These are phyloP conservation scores for Tetrao urogallus DNA, from an alignment of 2,113 vertebrate species.

Conservation along the genomic window DNA sequence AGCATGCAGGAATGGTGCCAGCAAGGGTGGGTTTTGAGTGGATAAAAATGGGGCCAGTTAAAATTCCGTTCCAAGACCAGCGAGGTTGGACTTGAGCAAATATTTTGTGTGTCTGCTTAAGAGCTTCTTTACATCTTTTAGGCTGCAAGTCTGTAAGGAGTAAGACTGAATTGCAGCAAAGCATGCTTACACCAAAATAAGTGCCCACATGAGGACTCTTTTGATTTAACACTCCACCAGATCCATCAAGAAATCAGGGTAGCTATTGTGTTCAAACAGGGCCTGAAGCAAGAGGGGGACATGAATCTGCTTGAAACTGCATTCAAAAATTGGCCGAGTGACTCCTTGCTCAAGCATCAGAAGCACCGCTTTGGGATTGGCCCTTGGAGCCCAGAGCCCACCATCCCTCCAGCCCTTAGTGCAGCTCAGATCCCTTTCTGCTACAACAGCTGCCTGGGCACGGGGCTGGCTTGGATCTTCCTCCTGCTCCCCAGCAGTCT, in stretches of 20 bases:
- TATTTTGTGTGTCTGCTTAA: constrained; percentile 4
- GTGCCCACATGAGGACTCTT: background rate
- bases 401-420: background rate
- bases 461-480: background rate
- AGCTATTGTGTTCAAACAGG: background rate
- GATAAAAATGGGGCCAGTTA: background rate
- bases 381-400: fast-evolving
- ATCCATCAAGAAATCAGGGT: background rate
- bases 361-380: background rate
- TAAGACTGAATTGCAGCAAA: background rate
- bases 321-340: fast-evolving
- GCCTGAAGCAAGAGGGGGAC: background rate
- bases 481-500: background rate
- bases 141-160: background rate
- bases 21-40: background rate
- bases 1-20: fast-evolving
- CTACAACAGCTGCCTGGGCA: fast-evolving
- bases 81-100: background rate
- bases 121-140: constrained; percentile 7
- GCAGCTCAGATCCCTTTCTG: background rate
- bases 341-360: background rate
- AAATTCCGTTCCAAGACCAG: background rate
- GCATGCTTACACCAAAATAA: constrained; percentile 23
- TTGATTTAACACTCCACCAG: constrained; percentile 24
- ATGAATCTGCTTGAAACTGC: background rate